A percentile compares a stretch with the other conserved stretches of the same genome.
These are phyloP conservation scores for Brachionus calyciflorus DNA, from an alignment of 1,140 invertebrate genomes.

Conservation along the genomic window DNA sequence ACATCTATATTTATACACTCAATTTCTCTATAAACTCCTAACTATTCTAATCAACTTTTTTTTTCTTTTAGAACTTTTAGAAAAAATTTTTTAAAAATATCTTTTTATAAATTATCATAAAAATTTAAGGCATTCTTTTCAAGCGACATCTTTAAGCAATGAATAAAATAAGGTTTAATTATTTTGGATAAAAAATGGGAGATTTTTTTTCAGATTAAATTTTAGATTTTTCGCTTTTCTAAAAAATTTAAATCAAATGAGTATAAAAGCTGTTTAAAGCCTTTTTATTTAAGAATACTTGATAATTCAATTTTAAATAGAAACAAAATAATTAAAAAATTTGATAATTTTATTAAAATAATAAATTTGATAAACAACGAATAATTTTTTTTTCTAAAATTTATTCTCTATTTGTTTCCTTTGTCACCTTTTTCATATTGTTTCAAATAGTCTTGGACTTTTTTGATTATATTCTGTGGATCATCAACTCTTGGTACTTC, in stretches of 20 bases:
- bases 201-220: not conserved
- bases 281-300: not conserved
- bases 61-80: no score
- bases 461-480: conserved; percentile 17
- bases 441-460: conserved; percentile 26
- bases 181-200: not conserved
- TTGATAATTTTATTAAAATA: not conserved
- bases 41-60: no score
- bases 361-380: not conserved
- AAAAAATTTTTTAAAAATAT: no score
- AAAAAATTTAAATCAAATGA: not conserved
- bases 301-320: not conserved
- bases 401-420: not conserved
- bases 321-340: not conserved
- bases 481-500: conserved; percentile 32
- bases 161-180: no score
- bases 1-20: not conserved
- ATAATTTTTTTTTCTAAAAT: not conserved
- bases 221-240: no score
- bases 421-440: conserved; percentile 32
- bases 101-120: no score
- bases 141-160: no score
- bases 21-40: conserved; percentile 21
- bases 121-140: no score
- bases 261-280: conserved; percentile 32